Conservation (phyloP, 2,113 vertebrate species). For the Alaudala cheleensis region DNA sequence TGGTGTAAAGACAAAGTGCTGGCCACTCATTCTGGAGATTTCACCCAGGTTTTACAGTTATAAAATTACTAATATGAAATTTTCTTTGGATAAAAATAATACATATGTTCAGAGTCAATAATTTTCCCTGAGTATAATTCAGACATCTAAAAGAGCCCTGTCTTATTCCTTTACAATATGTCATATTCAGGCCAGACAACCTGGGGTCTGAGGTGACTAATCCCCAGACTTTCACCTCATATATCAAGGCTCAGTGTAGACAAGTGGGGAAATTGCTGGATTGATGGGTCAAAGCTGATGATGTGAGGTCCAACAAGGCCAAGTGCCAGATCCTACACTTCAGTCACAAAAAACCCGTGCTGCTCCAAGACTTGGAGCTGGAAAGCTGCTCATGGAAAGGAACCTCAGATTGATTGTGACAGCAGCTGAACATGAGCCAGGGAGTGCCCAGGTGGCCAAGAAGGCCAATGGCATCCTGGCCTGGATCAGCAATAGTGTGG, state of each 20-base stretch:
- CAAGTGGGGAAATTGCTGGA: background rate
- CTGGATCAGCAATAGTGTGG: background rate
- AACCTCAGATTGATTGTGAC: rapidly evolving
- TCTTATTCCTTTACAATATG: background rate
- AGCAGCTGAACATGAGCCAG: background rate
- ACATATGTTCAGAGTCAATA: background rate
- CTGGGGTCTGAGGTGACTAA: background rate
- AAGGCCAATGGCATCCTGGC: background rate
- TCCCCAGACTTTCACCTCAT: background rate
- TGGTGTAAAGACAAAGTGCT: background rate
- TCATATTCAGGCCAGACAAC: background rate
- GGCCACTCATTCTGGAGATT: background rate
- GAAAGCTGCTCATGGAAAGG: background rate
- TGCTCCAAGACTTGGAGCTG: background rate
- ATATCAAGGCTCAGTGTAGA: background rate
- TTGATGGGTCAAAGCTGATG: background rate
- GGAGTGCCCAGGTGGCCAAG: background rate
- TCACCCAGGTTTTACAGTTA: background rate
- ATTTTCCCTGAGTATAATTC: background rate
- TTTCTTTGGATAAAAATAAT: background rate
- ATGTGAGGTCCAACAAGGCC: background rate
- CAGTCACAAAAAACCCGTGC: background rate
- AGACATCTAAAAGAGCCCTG: background rate
- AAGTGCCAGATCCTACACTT: background rate
- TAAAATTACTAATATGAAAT: background rate